phyloP scores from a whole-genome alignment of 2,113 vertebrate genomes.

The Piaya cayana region DNA sequence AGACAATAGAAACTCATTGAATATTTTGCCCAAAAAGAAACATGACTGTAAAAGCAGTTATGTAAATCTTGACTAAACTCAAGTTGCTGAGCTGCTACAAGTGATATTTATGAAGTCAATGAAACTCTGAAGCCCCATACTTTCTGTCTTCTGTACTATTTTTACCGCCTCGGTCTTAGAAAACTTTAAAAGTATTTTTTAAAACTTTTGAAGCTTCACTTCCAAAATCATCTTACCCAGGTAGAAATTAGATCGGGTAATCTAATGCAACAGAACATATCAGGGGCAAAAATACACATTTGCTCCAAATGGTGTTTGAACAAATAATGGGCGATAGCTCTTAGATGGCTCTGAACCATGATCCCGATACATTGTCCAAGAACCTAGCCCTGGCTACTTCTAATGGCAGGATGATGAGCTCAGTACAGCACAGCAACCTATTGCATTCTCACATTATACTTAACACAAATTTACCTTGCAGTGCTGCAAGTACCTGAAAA shows the following conservation, averaged over 20 bases:
- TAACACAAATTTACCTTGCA: neutral
- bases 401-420: neutral
- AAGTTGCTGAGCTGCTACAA: neutral
- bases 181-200: neutral
- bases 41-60: neutral
- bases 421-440: accelerated
- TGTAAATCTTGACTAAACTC: neutral
- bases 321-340: neutral
- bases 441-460: neutral
- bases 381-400: too few species aligned
- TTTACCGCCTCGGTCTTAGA: neutral
- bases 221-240: neutral
- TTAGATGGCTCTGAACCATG: neutral
- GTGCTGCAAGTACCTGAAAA: neutral
- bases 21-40: neutral
- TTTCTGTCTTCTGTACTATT: neutral
- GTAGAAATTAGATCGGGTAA: neutral
- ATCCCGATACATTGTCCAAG: neutral
- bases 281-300: neutral
- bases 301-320: neutral
- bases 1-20: neutral
- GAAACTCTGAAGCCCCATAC: neutral
- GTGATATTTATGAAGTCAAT: neutral
- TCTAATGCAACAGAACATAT: neutral
- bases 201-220: neutral